These are phyloP conservation scores for Dryobates pubescens DNA, from an alignment of 2,797 vertebrate species.

Conservation along the genomic window DNA sequence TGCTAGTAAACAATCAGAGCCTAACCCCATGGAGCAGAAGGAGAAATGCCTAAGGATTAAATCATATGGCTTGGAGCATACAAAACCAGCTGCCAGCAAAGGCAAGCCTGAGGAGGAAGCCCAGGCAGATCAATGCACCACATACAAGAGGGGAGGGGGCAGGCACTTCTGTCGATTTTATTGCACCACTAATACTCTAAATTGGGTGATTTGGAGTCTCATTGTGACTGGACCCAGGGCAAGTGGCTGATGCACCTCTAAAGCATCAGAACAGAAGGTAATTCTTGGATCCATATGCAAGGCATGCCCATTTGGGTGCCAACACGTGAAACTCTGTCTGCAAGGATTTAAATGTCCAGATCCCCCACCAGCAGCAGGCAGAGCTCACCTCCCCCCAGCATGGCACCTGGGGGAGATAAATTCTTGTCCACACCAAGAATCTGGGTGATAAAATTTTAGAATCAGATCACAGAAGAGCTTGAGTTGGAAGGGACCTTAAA, in stretches of 20 bases:
- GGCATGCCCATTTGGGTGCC: not conserved
- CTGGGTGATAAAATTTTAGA: not conserved
- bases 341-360: accelerated
- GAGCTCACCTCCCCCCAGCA: not conserved
- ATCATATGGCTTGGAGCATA: not conserved
- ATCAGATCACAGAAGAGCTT: no score
- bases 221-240: not conserved
- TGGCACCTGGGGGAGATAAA: not conserved
- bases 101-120: not conserved
- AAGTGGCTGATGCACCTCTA: not conserved
- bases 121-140: not conserved
- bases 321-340: accelerated
- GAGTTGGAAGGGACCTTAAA: no score
- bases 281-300: not conserved
- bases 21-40: not conserved
- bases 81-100: not conserved
- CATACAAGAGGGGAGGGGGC: not conserved
- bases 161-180: not conserved
- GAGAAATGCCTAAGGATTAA: not conserved
- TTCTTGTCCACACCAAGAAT: not conserved
- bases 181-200: not conserved
- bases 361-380: not conserved
- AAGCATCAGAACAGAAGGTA: not conserved
- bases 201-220: not conserved
- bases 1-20: not conserved